Evolutionary conservation across 2,797 vertebrate genomes (phyloP).

Genomic region (Discoglossus pictus): DNA sequence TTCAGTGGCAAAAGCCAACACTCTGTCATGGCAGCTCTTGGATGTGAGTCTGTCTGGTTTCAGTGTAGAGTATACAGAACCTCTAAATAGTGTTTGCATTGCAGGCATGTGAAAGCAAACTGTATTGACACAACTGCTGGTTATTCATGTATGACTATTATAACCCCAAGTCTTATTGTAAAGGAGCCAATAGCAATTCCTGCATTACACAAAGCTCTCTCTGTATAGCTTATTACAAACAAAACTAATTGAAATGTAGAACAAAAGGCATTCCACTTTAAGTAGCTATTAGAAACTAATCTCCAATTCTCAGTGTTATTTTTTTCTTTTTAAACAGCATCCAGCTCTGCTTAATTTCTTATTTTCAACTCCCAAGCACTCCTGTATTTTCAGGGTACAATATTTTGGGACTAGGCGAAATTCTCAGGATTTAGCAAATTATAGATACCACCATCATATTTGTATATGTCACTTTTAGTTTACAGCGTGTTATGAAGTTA

Average conservation of each 20-base stretch:
- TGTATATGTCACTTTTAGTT: too few species aligned
- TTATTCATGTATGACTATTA: conserved; percentile 22
- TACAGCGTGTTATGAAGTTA: too few species aligned
- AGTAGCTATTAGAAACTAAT: conserved; percentile 12
- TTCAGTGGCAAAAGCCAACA: not conserved
- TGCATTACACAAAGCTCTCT: conserved; percentile 1
- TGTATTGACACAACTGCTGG: conserved; percentile 26
- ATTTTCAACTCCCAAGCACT: too few species aligned
- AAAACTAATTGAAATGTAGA: conserved; percentile 11
- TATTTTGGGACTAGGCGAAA: too few species aligned
- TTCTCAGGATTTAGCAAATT: too few species aligned
- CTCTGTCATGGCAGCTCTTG: not conserved
- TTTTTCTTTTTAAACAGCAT: too few species aligned
- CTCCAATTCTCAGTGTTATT: too few species aligned
- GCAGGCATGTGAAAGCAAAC: conserved; percentile 11
- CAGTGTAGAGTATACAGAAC: conserved; percentile 3
- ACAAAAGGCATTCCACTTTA: conserved; percentile 28
- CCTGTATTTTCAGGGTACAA: too few species aligned
- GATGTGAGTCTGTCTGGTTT: not conserved
- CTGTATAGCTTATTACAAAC: conserved; percentile 26
- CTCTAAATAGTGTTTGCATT: conserved; percentile 6
- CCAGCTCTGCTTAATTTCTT: too few species aligned
- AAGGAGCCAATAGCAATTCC: not conserved
- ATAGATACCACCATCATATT: too few species aligned
- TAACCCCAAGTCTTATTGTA: not conserved